Evolutionary conservation across 1,140 invertebrate genomes (phyloP), one percentile per base, ranked within the genome.

Genomic region (Trachymyrmex septentrionalis): DNA sequence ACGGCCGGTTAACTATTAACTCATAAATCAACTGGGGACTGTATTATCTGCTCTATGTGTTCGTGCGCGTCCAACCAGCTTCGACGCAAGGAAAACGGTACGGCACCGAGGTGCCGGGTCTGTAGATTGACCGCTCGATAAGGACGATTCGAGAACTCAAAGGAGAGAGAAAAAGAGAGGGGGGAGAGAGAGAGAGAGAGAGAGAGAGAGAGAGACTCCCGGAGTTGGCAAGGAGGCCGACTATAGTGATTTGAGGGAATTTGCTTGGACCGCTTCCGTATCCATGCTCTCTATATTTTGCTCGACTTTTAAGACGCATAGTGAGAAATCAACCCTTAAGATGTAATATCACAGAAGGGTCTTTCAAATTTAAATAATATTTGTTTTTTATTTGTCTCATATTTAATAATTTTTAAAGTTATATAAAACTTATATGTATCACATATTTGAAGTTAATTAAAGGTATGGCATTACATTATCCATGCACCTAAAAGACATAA

Each of bases 1-100:
- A 95, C 94, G 94, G 92, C 91, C 93, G 92, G 94, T 95, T 94
- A 95, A 95, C 94, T 95, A 95, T 95, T 95, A 94, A 94, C 93
- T 86, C 93, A 94, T 95, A 95, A 95, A 95, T 95, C 94, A 95
- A 92, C 78, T 69, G 78, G 88, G 87, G 93, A 92, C 92, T 90
- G 92, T 88, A 92, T 93, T 93, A 94, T 92, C 87, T 89, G 73
- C 69, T 86, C 80, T 59, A 64, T 57, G 61, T 85, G 85, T 87
- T 88, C 77, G 87, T 91, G 87, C 78, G 67, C 76, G 87, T 91
- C 76, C 78, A 44, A 61, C 73, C 59, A 53, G 48, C 72, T 82
- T 64, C 34, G 38, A 21, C 50, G 61, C 44, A 86, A 86, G 73
- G 90, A 91, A 89, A 89, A 89, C 76, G 85, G 81, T 92, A 92